Base-by-base conservation (phyloP, 2,888 invertebrate genomes). In the Lapara coniferarum region DNA sequence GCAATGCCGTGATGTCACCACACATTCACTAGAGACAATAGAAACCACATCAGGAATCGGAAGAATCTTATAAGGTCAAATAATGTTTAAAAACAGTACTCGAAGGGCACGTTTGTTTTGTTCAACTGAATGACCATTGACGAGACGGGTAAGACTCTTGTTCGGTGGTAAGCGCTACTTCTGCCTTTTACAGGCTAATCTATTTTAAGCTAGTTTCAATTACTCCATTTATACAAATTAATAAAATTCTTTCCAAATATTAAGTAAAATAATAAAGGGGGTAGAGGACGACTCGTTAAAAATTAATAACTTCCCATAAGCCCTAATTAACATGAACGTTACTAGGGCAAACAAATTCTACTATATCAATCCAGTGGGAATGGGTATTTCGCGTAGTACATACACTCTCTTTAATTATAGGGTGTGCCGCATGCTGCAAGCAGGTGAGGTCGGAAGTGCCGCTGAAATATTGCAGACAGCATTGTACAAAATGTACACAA, bases 21-120 rank as follows among this genome's bases (percentile, higher is more conserved):
- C 70, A 72, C 74, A 77, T 75, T 75, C 75, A 73, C 73, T 72
- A 59, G 71, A 78, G 74, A 81, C 80, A 79, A 79, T 78, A 76
- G 75, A 78, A 74, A 78, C 77, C 75, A 74, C 74, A 76, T 77
- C 74, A 75, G 79, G 79, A 78, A 77, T 71, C 72, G 51, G 70
- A 74, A 71, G 69, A 70, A 66, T 63, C 63, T 49, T 63, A 67
- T 63, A 63, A 77, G 77, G 76, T 77, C 76, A 58, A 57, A 69
- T 70, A 67, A 70, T 71, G 75, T 56, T 71, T 46, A 44, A 59
- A 63, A 59, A 49, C 46, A n/a, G 19, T 19, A 46, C 46, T 19
- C 44, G n/a, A 59, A 8, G 16, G n/a, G n/a, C 44, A n/a, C 59
- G 46, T 63, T 63, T 25, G 25, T 19, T 25, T 25, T 56, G 1